Conservation (phyloP, 2,888 invertebrate genomes). For the Steinernema carpocapsae region DNA sequence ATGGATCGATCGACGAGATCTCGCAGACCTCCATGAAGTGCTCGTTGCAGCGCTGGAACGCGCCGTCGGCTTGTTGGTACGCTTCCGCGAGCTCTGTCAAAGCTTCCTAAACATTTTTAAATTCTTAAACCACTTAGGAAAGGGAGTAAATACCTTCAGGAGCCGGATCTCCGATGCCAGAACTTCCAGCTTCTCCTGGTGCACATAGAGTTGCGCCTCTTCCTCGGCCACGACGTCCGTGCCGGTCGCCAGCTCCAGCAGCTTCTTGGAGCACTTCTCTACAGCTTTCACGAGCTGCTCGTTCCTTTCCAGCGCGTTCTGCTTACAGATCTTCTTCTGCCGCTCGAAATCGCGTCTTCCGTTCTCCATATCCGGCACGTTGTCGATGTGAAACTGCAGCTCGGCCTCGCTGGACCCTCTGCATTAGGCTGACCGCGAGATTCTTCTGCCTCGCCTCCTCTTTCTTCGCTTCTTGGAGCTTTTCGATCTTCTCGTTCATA, state of each 20-base stretch:
- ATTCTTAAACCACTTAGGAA: too few relatives aligned
- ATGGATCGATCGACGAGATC: constrained; percentile 15
- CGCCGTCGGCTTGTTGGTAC: neutral
- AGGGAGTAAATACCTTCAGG: too few relatives aligned
- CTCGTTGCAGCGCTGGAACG: constrained; percentile 12
- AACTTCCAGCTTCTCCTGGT: neutral
- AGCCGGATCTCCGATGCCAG: neutral
- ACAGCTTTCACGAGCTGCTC: neutral
- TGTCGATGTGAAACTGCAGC: constrained; percentile 11
- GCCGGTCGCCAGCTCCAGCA: neutral
- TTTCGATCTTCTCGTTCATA: neutral
- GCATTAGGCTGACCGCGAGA: neutral
- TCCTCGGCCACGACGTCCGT: too few relatives aligned
- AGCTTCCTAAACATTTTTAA: neutral
- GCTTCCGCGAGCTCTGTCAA: neutral
- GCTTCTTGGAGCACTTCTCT: neutral
- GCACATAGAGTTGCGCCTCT: neutral
- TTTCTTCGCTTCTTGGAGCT: neutral
- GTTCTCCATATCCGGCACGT: constrained; percentile 39
- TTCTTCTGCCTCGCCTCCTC: neutral
- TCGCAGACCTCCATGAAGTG: constrained; percentile 29
- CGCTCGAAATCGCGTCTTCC: constrained; percentile 41
- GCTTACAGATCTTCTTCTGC: constrained; percentile 28
- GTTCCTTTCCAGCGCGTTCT: neutral
- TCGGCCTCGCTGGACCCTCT: neutral